A percentile compares a stretch with the other conserved stretches of the same genome.
phyloP scores from a whole-genome alignment of 2,113 vertebrate species.

The Thamnophis sirtalis region DNA sequence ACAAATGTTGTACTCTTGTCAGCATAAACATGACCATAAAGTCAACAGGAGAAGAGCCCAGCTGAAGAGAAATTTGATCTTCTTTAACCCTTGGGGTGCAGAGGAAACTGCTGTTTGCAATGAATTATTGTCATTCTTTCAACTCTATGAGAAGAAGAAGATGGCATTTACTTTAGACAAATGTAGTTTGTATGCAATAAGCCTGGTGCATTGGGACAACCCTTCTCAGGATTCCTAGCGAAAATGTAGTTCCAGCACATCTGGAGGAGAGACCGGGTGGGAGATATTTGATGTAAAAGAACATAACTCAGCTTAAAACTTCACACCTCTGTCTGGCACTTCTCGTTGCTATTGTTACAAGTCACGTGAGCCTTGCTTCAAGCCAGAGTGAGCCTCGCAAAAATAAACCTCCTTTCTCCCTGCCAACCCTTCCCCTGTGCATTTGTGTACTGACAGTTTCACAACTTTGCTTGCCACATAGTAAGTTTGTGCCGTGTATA shows the following conservation, averaged over 20 bases:
- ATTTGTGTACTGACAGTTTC: neutral
- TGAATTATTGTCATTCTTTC: neutral
- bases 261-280: neutral
- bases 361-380: neutral
- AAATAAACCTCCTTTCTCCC: neutral
- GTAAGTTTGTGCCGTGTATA: neutral
- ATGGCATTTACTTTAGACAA: neutral
- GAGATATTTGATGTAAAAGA: neutral
- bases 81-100: neutral
- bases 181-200: neutral
- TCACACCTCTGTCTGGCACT: neutral
- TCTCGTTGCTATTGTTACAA: constrained; percentile 1
- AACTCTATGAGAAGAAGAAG: neutral
- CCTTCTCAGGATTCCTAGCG: neutral
- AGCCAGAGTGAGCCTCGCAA: neutral
- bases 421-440: no score
- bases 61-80: neutral
- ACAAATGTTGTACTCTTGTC: neutral
- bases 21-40: neutral
- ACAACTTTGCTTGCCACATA: neutral
- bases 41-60: neutral
- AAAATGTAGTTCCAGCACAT: neutral
- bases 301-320: neutral
- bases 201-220: neutral
- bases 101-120: neutral